Base-by-base conservation (phyloP, 2,888 invertebrate genomes). In the Acrocera orbiculus region DNA sequence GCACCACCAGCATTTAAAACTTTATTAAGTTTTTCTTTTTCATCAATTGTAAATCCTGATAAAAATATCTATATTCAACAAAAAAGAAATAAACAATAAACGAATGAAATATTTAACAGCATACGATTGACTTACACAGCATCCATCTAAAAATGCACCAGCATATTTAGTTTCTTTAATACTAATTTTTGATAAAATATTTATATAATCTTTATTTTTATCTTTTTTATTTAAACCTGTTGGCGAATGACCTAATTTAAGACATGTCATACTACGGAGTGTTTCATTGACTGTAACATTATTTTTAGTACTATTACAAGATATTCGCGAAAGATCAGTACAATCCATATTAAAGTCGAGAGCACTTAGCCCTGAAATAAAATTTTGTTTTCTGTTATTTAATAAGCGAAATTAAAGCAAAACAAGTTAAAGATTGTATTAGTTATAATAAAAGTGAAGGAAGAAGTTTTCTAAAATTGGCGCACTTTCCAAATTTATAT, bases 141-240 rank as follows among this genome's bases (percentile, higher is more conserved):
- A 90, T 30, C 89, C 89, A 62, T 92, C 90, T 35, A 92, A 69
- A 52, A 87, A 87, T 38, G 73, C 65, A 20, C 85, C 87, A 40
- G 76, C 76, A 51, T 68, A 70, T 51, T 76, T 77, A 2, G 75
- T 73, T 37, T 66, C 63, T 35, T 68, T 69, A 42, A 80, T 62
- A 45, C 78, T 74, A 26, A 78, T 60, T 34, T 58, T 53, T 26
- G 54, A 51, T 10, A 61, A 41, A 8, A 54, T 28, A 14, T 48
- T 46, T 31, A 46, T 43, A 36, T 47, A 40, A 4, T 23, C 8
- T 30, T 30, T 30, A 10, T 32, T 10, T 2, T 32, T 34, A 2
- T n/a, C 9, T 27, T 32, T 20, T 15, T 14, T 6, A 33, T 30
- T n/a, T 8, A 7, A 6, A 29, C 34, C 11, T 44, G 42, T 27